Conservation (phyloP, 2,113 vertebrate species). For the Erinaceus europaeus region DNA sequence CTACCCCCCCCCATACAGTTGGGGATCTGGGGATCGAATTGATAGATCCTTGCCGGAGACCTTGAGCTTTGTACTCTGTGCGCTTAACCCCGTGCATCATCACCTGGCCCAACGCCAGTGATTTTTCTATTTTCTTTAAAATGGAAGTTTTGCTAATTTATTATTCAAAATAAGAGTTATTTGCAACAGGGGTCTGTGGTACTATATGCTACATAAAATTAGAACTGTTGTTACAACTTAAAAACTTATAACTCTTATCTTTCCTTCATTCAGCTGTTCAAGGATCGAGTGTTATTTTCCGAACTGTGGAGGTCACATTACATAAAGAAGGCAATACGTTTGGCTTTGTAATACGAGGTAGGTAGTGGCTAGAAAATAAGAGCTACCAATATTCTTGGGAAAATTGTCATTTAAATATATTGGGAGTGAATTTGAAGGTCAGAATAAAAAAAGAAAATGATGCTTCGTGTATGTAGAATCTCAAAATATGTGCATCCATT, state of each 20-base stretch:
- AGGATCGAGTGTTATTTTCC: slow-evolving; percentile 94
- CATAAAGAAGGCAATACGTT: slow-evolving; percentile 99
- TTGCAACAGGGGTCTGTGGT: not conserved
- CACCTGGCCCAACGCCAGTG: too few relatives aligned
- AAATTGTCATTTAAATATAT: not conserved
- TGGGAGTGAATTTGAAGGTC: not conserved
- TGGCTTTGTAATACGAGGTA: slow-evolving; percentile 98
- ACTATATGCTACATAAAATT: not conserved
- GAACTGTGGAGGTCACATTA: slow-evolving; percentile 96
- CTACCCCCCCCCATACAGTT: too few relatives aligned
- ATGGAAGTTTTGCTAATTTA: not conserved
- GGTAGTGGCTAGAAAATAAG: slow-evolving; percentile 54
- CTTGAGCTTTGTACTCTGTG: too few relatives aligned
- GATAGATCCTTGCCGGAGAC: too few relatives aligned
- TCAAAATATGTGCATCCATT: not conserved
- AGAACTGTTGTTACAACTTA: not conserved
- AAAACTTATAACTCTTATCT: slow-evolving; percentile 3
- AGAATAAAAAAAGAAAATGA: not conserved
- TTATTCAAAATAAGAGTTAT: slow-evolving; percentile 3
- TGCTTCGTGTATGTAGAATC: not conserved
- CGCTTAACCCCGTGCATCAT: too few relatives aligned
- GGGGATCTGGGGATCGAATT: too few relatives aligned
- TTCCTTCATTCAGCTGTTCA: slow-evolving; percentile 85
- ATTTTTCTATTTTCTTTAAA: not conserved
- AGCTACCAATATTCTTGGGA: slow-evolving; percentile 17